Evolutionary conservation across 2,888 invertebrate species (phyloP).

Genomic region (Ecdyonurus torrentis): DNA sequence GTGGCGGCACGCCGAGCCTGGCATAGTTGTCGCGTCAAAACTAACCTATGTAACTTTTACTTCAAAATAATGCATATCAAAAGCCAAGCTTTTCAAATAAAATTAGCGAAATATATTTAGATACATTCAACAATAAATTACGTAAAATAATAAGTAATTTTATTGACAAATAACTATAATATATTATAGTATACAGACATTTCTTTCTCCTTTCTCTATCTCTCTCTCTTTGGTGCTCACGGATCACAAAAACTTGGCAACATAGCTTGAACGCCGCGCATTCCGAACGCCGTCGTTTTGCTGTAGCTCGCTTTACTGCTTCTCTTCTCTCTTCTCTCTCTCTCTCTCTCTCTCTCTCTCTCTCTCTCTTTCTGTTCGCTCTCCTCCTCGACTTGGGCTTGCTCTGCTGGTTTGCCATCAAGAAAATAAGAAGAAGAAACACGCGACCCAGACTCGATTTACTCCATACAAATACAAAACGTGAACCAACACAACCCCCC

Average conservation of each 20-base stretch:
- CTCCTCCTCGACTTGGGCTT: conserved; percentile 12
- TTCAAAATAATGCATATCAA: too few species aligned
- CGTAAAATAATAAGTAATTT: too few species aligned
- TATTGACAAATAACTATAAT: too few species aligned
- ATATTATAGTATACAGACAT: too few species aligned
- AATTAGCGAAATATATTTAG: too few species aligned
- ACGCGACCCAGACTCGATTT: too few species aligned
- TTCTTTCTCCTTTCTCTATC: too few species aligned
- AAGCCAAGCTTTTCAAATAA: too few species aligned
- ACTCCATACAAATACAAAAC: too few species aligned
- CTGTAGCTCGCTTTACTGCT: conserved; percentile 12
- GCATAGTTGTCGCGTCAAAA: neutral
- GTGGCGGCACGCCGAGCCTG: neutral
- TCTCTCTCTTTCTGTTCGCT: conserved; percentile 10
- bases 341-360: conserved; percentile 7
- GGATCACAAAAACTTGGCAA: neutral
- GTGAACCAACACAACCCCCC: too few species aligned
- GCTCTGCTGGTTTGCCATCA: neutral
- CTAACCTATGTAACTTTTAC: neutral
- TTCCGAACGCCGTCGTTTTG: conserved; percentile 18
- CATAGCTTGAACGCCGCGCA: neutral
- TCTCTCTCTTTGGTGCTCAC: neutral
- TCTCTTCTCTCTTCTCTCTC: conserved; percentile 14
- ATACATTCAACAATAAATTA: too few species aligned
- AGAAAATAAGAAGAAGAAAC: neutral